These are phyloP conservation scores for Trogon surrucura DNA, from an alignment of 2,113 vertebrate species.

Conservation along the genomic window DNA sequence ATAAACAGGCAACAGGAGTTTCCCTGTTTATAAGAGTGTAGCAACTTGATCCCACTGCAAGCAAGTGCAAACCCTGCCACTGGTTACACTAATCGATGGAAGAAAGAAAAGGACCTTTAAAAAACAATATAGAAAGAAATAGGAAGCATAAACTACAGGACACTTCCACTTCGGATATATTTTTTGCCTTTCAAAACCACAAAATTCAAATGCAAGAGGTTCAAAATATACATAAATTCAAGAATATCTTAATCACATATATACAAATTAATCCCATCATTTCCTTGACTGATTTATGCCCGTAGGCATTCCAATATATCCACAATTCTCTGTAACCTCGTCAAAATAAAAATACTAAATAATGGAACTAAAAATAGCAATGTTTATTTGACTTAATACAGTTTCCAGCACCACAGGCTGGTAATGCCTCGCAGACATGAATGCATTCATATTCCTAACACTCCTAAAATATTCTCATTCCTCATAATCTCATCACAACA, in stretches of 20 bases:
- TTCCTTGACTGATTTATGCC: neutral
- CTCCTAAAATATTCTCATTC: neutral
- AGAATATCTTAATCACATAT: neutral
- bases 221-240: neutral
- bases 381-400: neutral
- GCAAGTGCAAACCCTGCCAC: neutral
- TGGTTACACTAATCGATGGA: neutral
- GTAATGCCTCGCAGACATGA: neutral
- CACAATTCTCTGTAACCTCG: neutral
- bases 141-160: neutral
- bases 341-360: neutral
- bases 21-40: neutral
- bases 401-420: neutral
- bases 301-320: neutral
- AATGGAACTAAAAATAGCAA: neutral
- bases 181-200: neutral
- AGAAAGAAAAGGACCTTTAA: neutral
- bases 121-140: neutral
- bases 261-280: neutral
- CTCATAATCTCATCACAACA: neutral
- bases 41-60: neutral
- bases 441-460: neutral
- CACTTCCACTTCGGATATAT: neutral
- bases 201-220: neutral
- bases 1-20: neutral